phyloP scores from a whole-genome alignment of 2,113 vertebrate species.

The Macheiramphus alcinus region DNA sequence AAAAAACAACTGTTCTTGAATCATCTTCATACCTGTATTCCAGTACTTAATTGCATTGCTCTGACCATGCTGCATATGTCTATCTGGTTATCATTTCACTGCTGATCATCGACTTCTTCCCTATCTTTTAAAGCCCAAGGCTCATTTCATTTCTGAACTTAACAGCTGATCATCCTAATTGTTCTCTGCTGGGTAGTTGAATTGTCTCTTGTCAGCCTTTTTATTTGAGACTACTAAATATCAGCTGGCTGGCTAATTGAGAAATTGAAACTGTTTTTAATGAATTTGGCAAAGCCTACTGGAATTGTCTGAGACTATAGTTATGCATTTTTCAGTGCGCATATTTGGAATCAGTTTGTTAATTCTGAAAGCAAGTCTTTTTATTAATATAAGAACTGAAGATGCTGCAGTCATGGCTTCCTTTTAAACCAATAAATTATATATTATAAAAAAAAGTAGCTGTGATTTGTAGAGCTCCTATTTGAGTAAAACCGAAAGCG shows the following conservation, averaged over 20 bases:
- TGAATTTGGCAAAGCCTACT: conserved; percentile 48
- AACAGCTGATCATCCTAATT: conserved; percentile 38
- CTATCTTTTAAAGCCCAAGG: background rate
- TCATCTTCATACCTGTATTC: conserved; percentile 44
- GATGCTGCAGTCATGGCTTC: conserved; percentile 55
- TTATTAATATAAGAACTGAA: conserved; percentile 15
- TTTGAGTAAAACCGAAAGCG: conserved; percentile 47
- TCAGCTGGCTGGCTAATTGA: conserved; percentile 55
- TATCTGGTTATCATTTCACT: conserved; percentile 51
- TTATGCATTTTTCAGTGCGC: background rate
- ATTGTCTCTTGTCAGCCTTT: conserved; percentile 50
- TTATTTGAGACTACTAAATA: conserved; percentile 29
- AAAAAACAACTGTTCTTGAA: conserved; percentile 3
- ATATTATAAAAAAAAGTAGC: background rate
- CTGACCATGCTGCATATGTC: conserved; percentile 43
- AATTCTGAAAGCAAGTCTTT: conserved; percentile 45
- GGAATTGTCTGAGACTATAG: conserved; percentile 44
- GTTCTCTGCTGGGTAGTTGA: conserved; percentile 54
- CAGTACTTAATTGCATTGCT: conserved; percentile 23
- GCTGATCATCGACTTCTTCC: conserved; percentile 25
- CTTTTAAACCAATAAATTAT: conserved; percentile 54
- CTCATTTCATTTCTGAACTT: conserved; percentile 29
- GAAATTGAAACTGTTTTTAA: conserved; percentile 36
- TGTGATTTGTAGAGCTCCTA: conserved; percentile 48
- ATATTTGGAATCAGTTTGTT: conserved; percentile 33